Base-by-base conservation (phyloP, 2,113 vertebrate species). In the Australoheros scitulus region DNA sequence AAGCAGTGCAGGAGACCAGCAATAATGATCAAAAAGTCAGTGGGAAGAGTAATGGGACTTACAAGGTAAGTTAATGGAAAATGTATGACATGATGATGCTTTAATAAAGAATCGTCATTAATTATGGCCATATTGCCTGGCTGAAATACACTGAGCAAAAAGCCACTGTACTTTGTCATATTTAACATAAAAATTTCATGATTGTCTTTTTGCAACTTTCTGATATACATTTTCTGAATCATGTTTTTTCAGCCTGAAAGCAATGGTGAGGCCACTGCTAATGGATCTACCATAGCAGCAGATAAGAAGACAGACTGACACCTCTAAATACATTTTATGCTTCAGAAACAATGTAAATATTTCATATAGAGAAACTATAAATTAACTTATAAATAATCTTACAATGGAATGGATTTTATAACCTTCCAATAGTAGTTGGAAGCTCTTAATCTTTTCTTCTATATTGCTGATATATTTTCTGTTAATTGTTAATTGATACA, bases 231-330 rank as follows among this genome's bases (percentile, higher is more conserved):
- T 55, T 77, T 34, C 75, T 38, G 7, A 38, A 13, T 68, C 11
- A 7, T 88, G 20, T 90, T 5, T 95, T 38, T 93, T 90, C 90
- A 95, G 94, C 13, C 76, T 85, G 88, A 93, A 81, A 91, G 85
- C 87, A 96, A 95, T 2, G 91, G 94, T 2, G 63, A 94, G 0
- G 52, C 55, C 18, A 94, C 94, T 32, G 95, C 89, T 26, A 94
- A 93, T 88, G 94, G 77, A 88, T 75, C 95, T 15, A 41, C 84
- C 26, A 87, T 87, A 58, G 82, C 64, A 79, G 77, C 82, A 11
- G 93, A 96, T 78, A 98, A 98, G 95, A 99, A 98, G 93, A 95
- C 61, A 0, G 95, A 97, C 84, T 97, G 87, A 96, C 79, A 43
- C 14, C 64, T 76, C 36, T 10, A 29, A 61, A 80, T 76, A 20